Base-by-base conservation (phyloP, 2,888 invertebrate genomes). In the Drosophila longiperda region DNA sequence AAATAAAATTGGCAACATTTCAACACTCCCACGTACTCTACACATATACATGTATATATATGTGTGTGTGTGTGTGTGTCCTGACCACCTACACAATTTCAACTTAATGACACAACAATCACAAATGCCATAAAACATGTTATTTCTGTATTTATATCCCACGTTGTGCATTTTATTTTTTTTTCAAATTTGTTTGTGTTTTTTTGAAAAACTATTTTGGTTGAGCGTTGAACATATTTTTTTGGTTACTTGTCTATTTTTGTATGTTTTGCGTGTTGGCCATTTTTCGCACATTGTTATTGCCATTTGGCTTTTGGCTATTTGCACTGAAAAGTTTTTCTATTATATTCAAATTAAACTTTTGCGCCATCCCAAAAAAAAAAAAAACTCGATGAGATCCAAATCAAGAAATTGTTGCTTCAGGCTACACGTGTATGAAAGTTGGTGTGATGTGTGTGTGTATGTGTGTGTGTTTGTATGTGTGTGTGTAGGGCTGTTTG, bases 81-180 rank as follows among this genome's bases (percentile, higher is more conserved):
- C 65, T 66, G 81, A 75, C 90, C 90, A 89, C 85, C 85, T 83
- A 85, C 87, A 84, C 85, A 90, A 85, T 90, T 85, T 89, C 89
- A 87, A 90, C 86, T 86, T 90, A 87, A 87, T 87, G 90, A 87
- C 86, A 87, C 91, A 90, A 87, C 86, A 87, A 87, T 87, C 86
- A 90, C 80, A 79, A 82, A 84, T 90, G 82, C 90, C 86, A 90
- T 87, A 87, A 87, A 87, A 90, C 86, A 86, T 86, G 89, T 90
- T 76, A 78, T 82, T 71, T 71, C 34, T 54, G 33, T 55, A 23
- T 17, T 17, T 54, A n/a, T 26, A 26, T 26, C 54, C 40, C 64
- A 11, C 50, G 50, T 29, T 33, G 32, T 45, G 29, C 34, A 54
- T 52, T 59, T 32, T 64, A 45, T 45, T 45, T 45, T 20, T 7